Evolutionary conservation across 2,888 invertebrate species (phyloP), one percentile per base, ranked within the genome.

Genomic region (Andrena praecox): DNA sequence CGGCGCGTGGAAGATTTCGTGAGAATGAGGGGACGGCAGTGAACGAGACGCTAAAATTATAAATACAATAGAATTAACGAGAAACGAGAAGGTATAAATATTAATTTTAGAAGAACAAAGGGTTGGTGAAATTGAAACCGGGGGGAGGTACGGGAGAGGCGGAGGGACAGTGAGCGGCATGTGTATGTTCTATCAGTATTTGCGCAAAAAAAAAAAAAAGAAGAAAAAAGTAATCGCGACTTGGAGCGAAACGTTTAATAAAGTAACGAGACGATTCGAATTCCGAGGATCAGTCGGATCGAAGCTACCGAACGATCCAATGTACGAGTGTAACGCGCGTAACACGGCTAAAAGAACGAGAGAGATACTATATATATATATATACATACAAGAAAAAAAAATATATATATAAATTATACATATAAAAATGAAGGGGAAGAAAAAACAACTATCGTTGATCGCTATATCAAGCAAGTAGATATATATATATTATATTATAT

Each of bases 151-250:
- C 1, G 27, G 20, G 6, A n/a, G n/a, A 12, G 12, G 1, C 20
- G 24, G 64, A 50, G 8, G 35, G 10, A 27, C 12, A 24, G 29
- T 29, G 29, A n/a, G 24, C 27, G 50, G 89, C 84, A 87, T 87
- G 89, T 89, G 88, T 89, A 89, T 90, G 92, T 92, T 78, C 89
- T 90, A 92, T 91, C 93, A 93, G 91, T 93, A 93, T 93, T 93
- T 91, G 91, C 89, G 86, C 86, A 62, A 73, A 73, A 77, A 82
- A n/a, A n/a, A n/a, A n/a, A 67, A 68, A 79, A 16, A 42, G 42
- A 42, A 42, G 12, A 42, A 16, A 42, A 66, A 77, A 62, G 56
- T 42, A 42, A 27, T 75, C 74, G 72, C 75, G 71, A 80, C 33
- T 87, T 80, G 69, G 80, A 52, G 66, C 62, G 71, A 68, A 77